Percentiles rank a stretch among this genome's conserved stretches.
Conservation (phyloP, 2,888 invertebrate species). For the Chloroclysta siterata region DNA sequence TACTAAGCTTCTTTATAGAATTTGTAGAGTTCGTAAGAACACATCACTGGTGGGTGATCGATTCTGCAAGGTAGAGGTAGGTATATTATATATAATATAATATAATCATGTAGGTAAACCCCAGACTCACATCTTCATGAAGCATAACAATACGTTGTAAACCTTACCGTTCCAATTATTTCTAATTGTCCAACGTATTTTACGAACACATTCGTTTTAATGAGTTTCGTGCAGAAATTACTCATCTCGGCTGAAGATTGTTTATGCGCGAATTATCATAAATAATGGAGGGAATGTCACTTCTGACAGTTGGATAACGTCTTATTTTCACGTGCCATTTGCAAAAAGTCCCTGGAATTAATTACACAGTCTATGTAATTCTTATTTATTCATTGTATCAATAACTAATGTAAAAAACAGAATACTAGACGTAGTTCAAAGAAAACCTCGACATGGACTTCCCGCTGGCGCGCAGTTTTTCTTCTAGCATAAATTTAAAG, state of each 20-base stretch:
- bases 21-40: no score
- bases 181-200: constrained; percentile 62
- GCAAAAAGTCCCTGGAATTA: constrained; percentile 26
- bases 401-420: constrained; percentile 17
- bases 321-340: constrained; percentile 27
- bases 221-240: constrained; percentile 41
- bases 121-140: constrained; percentile 57
- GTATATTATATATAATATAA: background rate
- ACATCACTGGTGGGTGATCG: no score
- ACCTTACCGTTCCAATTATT: constrained; percentile 55
- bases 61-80: background rate
- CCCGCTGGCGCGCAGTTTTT: constrained; percentile 21
- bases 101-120: background rate
- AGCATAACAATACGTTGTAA: constrained; percentile 63
- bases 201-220: constrained; percentile 38
- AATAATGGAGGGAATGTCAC: constrained; percentile 38
- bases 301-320: constrained; percentile 34
- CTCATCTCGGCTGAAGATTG: constrained; percentile 35
- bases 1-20: no score
- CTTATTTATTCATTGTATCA: constrained; percentile 4
- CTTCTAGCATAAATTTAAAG: constrained; percentile 26
- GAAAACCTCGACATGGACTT: constrained; percentile 24
- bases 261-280: constrained; percentile 46
- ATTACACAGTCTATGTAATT: constrained; percentile 2
- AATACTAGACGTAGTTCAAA: constrained; percentile 17